Evolutionary conservation across 2,113 vertebrate species (phyloP), one percentile per base, ranked within the genome.

Genomic region (Myanophis thanlyinensis): DNA sequence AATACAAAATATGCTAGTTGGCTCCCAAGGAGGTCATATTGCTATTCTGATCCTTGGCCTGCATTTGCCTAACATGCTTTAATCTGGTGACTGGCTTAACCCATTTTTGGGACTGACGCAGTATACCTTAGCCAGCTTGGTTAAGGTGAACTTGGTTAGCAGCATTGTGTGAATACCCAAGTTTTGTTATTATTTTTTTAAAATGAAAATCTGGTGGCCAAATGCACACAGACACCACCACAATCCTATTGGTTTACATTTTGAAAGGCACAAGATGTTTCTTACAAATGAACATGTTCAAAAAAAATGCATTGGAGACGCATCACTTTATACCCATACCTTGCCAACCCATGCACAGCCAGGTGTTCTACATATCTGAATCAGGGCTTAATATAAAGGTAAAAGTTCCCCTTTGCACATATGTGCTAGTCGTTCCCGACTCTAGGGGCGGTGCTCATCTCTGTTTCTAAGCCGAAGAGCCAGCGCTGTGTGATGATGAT

Each of bases 251-350:
- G 85, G 90, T 95, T 93, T 96, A 95, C 92, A 27, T 90, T 96
- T 96, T 94, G 95, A 97, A 97, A 98, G 97, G 97, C 97, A 97
- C 97, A 92, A 97, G 93, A 96, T 96, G 90, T 93, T 94, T 49
- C 92, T 95, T 95, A 85, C 90, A 46, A 18, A 53, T 54, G n/a
- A 30, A 30, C 46, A 18, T 47, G 30, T 15, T 62, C 6, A 9
- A 59, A 35, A 30, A 30, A 30, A 47, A 56, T 2, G 27, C 62
- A 52, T 20, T 9, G 18, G 44, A n/a, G 48, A 48, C 40, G 67
- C 22, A 90, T 10, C 56, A 22, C 23, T 15, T 20, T 54, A 30
- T 49, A 20, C 1, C 47, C 5, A 67, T 6, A 35, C 35, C 54
- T 46, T 44, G 87, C 49, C 52, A 54, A 48, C 8, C 2, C 40